These are phyloP conservation scores for Cremastobaeus sp. DNA, from an alignment of 2,888 invertebrate genomes.

Conservation along the genomic window DNA sequence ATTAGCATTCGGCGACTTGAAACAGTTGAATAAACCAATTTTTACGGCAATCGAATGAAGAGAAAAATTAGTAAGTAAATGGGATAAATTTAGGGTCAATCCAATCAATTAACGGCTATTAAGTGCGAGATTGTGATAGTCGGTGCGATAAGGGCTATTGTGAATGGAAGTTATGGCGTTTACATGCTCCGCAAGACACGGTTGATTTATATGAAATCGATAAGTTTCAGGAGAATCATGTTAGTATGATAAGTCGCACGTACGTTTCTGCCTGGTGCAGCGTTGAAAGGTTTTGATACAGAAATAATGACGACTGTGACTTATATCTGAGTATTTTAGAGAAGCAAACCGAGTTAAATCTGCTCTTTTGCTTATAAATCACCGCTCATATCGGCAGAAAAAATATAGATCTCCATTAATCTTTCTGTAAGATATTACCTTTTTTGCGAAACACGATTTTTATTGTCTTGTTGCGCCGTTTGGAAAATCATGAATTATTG, in stretches of 20 bases:
- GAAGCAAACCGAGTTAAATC: constrained; percentile 52
- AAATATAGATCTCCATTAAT: constrained; percentile 56
- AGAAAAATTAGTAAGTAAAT: too few species aligned
- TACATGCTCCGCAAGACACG: constrained; percentile 29
- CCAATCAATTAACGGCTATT: too few species aligned
- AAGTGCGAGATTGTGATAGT: too few species aligned
- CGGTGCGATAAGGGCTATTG: constrained; percentile 2
- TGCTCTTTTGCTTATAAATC: constrained; percentile 55
- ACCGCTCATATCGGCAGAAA: constrained; percentile 48
- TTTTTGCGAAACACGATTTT: constrained; percentile 52
- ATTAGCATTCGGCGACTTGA: too few species aligned
- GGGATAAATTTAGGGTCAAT: too few species aligned
- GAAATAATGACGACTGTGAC: constrained; percentile 68
- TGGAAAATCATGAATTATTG: constrained; percentile 47
- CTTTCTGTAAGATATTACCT: constrained; percentile 53
- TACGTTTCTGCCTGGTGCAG: constrained; percentile 52
- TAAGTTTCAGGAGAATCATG: constrained; percentile 50
- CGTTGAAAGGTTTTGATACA: constrained; percentile 63
- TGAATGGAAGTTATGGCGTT: constrained; percentile 38
- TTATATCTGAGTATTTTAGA: constrained; percentile 53
- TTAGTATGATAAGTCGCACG: constrained; percentile 54
- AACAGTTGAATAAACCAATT: too few species aligned
- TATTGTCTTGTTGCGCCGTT: constrained; percentile 44
- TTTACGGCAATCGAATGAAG: too few species aligned
- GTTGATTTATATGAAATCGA: constrained; percentile 53